Percentiles rank a stretch among this genome's conserved stretches.
Conservation (phyloP, 2,888 invertebrate species). For the Bugula neritina region DNA sequence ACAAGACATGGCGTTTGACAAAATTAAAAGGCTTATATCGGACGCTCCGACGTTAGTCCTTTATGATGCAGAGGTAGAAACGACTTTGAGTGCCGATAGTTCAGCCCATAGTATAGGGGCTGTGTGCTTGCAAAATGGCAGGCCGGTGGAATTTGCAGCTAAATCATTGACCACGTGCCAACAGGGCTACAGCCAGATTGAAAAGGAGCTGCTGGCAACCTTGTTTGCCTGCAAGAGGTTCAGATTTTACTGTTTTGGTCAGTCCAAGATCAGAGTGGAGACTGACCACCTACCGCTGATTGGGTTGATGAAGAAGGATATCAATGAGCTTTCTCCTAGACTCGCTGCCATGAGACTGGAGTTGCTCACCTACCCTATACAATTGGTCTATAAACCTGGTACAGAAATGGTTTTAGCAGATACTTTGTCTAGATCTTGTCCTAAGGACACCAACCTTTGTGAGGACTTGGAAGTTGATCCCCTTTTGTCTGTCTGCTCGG, state of each 20-base stretch:
- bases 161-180: not conserved
- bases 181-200: not conserved
- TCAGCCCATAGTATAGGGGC: constrained; percentile 8
- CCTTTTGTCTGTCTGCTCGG: not conserved
- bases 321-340: not conserved
- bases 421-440: not conserved
- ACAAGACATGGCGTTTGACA: not conserved
- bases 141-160: not conserved
- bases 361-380: not conserved
- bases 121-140: constrained; percentile 3
- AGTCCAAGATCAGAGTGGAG: not conserved
- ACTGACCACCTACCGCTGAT: constrained; percentile 14
- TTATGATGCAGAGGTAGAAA: not conserved
- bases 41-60: not conserved
- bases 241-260: constrained; percentile 2
- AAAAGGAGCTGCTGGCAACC: not conserved
- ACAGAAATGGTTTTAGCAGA: constrained; percentile 13
- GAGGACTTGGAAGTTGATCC: constrained; percentile 4
- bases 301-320: constrained; percentile 1
- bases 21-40: not conserved
- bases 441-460: not conserved
- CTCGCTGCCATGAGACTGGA: not conserved
- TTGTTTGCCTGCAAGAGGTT: not conserved
- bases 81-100: not conserved
- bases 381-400: not conserved